Base-by-base conservation (phyloP, 2,113 vertebrate species). In the Nymphicus hollandicus region DNA sequence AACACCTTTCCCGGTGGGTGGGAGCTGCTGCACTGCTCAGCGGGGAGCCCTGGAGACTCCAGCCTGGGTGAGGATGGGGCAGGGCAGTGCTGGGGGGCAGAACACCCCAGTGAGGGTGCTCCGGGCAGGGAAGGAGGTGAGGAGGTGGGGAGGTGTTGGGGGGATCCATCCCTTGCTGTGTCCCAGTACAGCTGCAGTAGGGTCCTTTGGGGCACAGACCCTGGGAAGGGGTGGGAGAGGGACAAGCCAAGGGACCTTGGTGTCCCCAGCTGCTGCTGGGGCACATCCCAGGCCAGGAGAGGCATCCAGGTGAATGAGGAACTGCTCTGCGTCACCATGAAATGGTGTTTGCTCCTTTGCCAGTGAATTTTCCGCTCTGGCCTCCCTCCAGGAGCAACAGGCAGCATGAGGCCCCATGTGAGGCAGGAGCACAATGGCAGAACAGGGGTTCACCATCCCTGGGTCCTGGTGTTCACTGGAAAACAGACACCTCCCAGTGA, bases 191-290 rank as follows among this genome's bases (percentile, higher is more conserved):
- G 49, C 53, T 88, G 53, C 63, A 80, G 7, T 47, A 28, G 33
- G 13, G 11, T 41, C n/a, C 23, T 77, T 82, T 49, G 46, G 33
- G 12, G 13, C 0, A 4, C 39, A 71, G 78, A 53, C 14, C 14
- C 18, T 4, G 3, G 18, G 2, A 44, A 82, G 33, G 35, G 27
- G 13, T 47, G 33, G 29, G 43, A 76, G 70, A 47, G 43, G 39
- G 17, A 39, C 39, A 89, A 83, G 24, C 63, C 5, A 13, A 52
- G 31, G 13, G 41, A 49, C 60, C 27, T 56, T 9, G 19, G n/a
- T 50, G 58, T 47, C 9, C 12, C 13, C 0, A 0, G n/a, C 16
- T 2, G 2, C 27, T 80, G 47, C 14, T 10, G 33, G 56, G 56
- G 8, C 33, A 23, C 3, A 0, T 15, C 20, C 15, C 0, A 8